These are phyloP conservation scores for Ectemnius cavifrons DNA, from an alignment of 2,888 invertebrate genomes.

Conservation along the genomic window DNA sequence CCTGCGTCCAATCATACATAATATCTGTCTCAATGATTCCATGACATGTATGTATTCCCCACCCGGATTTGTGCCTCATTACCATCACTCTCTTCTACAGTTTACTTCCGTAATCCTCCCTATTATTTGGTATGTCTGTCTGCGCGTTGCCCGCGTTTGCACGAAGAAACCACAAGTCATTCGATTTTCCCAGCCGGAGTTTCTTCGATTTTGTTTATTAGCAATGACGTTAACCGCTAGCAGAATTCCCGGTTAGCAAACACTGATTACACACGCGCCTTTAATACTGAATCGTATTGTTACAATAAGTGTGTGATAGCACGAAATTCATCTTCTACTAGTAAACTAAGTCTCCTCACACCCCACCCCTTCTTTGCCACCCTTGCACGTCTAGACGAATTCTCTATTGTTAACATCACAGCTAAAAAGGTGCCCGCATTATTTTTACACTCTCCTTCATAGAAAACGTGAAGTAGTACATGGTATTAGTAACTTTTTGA, in stretches of 20 bases:
- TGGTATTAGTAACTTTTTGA: slow-evolving; percentile 1
- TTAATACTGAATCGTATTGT: slow-evolving; percentile 49
- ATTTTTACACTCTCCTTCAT: slow-evolving; percentile 43
- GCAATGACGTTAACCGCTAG: slow-evolving; percentile 49
- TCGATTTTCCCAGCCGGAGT: not conserved
- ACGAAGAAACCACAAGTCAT: no score
- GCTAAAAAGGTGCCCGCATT: slow-evolving; percentile 42
- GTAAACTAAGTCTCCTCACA: not conserved
- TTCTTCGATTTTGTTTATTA: slow-evolving; percentile 25
- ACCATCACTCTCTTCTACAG: not conserved
- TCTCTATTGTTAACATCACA: slow-evolving; percentile 54
- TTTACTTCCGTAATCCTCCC: not conserved
- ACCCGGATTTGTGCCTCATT: slow-evolving; percentile 21
- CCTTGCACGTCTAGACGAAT: slow-evolving; percentile 38
- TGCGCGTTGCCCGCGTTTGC: slow-evolving; percentile 9
- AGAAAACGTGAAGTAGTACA: slow-evolving; percentile 56
- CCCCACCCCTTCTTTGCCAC: slow-evolving; percentile 27
- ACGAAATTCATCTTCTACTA: slow-evolving; percentile 46
- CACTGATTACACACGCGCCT: slow-evolving; percentile 28
- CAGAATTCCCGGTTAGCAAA: slow-evolving; percentile 47
- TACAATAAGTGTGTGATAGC: slow-evolving; percentile 44
- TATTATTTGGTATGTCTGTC: slow-evolving; percentile 30
- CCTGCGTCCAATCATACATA: slow-evolving; percentile 20
- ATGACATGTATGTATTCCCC: slow-evolving; percentile 11
- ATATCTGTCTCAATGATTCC: not conserved